A percentile compares a stretch with the other conserved stretches of the same genome.
phyloP scores from a whole-genome alignment of 2,797 vertebrate genomes.

The Sebastes matsubarae region DNA sequence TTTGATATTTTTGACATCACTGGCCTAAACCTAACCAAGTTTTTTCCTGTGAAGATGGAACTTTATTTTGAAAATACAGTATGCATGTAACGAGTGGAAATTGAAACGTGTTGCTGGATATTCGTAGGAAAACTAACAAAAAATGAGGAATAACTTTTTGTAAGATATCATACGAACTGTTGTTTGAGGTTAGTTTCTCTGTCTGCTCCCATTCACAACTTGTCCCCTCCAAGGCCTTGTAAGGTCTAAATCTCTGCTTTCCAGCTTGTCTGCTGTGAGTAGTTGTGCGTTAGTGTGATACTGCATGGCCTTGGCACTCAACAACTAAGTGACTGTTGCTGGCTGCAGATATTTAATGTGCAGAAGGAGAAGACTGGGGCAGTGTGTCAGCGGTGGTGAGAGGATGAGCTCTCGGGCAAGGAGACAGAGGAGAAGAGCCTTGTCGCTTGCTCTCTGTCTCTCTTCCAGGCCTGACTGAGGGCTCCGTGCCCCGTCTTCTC shows the following conservation, averaged over 20 bases:
- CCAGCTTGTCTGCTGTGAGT: conserved; percentile 46
- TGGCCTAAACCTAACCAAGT: no score
- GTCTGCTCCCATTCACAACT: conserved; percentile 26
- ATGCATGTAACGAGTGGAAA: no score
- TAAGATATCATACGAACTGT: no score
- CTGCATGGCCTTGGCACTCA: conserved; percentile 61
- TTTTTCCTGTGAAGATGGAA: no score
- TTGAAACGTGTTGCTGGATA: no score
- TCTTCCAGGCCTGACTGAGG: conserved; percentile 51
- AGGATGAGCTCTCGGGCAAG: conserved; percentile 67
- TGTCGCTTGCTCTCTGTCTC: conserved; percentile 33
- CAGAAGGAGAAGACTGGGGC: conserved; percentile 60
- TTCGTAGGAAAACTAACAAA: no score
- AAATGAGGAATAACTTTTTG: no score
- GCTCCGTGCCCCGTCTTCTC: conserved; percentile 49
- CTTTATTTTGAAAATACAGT: no score
- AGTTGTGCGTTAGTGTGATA: conserved; percentile 46
- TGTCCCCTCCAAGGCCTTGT: conserved; percentile 41
- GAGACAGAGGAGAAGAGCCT: conserved; percentile 61
- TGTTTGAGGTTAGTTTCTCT: neutral
- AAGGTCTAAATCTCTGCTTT: conserved; percentile 54
- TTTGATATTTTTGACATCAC: no score
- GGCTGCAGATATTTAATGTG: conserved; percentile 57
- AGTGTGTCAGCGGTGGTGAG: conserved; percentile 70
- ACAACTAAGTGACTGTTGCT: conserved; percentile 60